These are phyloP conservation scores for Pandion haliaetus DNA, from an alignment of 2,113 vertebrate genomes.

Conservation along the genomic window DNA sequence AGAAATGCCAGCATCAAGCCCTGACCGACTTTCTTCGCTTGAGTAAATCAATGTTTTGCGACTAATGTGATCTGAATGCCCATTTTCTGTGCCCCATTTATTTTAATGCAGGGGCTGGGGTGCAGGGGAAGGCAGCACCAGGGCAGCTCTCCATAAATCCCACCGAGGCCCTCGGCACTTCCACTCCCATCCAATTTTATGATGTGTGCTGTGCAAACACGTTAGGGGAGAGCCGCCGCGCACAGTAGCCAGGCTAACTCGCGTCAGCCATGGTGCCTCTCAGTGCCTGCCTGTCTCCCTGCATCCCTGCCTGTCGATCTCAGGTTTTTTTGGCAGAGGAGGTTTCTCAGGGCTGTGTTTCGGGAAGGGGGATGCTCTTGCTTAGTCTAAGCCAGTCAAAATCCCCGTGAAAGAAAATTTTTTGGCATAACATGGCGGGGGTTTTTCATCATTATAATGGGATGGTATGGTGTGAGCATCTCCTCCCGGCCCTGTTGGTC, in stretches of 20 bases:
- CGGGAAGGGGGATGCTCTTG: not conserved
- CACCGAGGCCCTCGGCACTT: accelerated
- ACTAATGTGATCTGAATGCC: not conserved
- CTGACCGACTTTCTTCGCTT: not conserved
- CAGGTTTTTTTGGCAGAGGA: not conserved
- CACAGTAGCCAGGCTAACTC: not conserved
- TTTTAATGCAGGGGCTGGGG: not conserved
- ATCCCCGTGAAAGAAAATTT: accelerated
- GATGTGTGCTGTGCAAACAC: not conserved
- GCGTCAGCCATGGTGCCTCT: no score
- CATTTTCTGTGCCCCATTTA: not conserved
- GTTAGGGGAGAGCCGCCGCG: not conserved
- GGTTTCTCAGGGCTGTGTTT: not conserved
- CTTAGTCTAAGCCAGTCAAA: not conserved
- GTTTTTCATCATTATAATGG: accelerated
- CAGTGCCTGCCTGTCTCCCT: not conserved
- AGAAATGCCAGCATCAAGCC: not conserved
- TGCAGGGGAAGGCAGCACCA: not conserved
- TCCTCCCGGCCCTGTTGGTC: not conserved
- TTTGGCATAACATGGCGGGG: not conserved
- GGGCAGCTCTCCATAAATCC: not conserved
- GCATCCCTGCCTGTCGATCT: not conserved
- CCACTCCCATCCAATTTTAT: not conserved
- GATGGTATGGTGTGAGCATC: accelerated
- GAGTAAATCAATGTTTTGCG: not conserved